These are phyloP conservation scores for Oryctes rhinoceros DNA, from an alignment of 1,140 invertebrate species.

Conservation along the genomic window DNA sequence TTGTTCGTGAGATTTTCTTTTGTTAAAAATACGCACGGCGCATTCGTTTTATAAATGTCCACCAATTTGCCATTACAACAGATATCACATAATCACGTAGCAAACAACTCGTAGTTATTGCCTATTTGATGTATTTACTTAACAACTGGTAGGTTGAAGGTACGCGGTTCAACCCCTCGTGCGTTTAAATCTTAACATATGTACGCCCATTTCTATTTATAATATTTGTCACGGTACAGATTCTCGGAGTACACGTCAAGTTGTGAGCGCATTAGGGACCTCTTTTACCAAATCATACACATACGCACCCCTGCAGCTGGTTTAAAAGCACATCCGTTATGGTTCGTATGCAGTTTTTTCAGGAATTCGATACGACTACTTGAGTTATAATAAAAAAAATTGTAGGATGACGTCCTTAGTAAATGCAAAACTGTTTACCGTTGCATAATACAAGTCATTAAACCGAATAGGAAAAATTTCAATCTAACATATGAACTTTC, in stretches of 20 bases:
- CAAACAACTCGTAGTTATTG: neutral
- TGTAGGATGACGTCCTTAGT: too few species aligned
- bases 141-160: conserved; percentile 20
- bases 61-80: too few species aligned
- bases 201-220: conserved; percentile 45
- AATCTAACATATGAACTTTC: too few species aligned
- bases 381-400: neutral
- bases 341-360: conserved; percentile 42
- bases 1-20: too few species aligned
- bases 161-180: conserved; percentile 10
- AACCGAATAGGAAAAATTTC: too few species aligned
- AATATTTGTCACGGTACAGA: conserved; percentile 46
- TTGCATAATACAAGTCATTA: too few species aligned
- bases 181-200: conserved; percentile 42
- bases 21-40: too few species aligned
- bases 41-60: too few species aligned
- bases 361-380: conserved; percentile 45
- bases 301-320: conserved; percentile 40
- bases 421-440: too few species aligned
- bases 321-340: conserved; percentile 47
- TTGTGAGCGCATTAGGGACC: conserved; percentile 29
- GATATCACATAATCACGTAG: neutral
- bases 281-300: neutral
- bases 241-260: conserved; percentile 30
- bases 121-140: conserved; percentile 19